Base-by-base conservation (phyloP, 1,140 invertebrate genomes). In the Aporrectodea caliginosa region DNA sequence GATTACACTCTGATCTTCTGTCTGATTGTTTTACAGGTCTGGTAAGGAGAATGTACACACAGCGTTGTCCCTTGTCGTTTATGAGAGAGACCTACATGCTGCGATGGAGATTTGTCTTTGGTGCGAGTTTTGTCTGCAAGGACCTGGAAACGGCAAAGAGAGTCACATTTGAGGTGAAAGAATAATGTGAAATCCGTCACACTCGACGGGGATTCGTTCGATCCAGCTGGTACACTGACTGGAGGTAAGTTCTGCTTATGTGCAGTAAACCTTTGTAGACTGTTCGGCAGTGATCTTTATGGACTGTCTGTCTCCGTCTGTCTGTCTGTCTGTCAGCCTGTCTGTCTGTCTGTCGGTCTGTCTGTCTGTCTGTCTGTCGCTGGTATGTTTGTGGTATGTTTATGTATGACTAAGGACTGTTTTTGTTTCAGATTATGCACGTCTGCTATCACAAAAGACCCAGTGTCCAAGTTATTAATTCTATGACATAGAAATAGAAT, bases 21-120 rank as follows among this genome's bases (percentile, higher is more conserved):
- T 16, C 1, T 6, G 68, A 76, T 73, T 35, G 35, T 78, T 77
- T 73, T 71, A 1, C 68, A 89, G 86, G 86, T 88, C n/a, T 80
- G 88, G 87, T 22, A 85, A 90, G 35, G 92, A 94, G 68, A 95
- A 96, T 85, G 95, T 97, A 0, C 90, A 92, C 81, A 90, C 92
- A 16, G 96, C 97, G 0, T 84, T 98, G 31, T 92, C 93, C 32
- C 88, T 98, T 31, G 92, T 99, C 69, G 90, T 91, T 35, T 99
- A 92, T 88, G 92, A 94, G 70, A 84, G 88, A 30, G 88, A 91
- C 75, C 89, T 93, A 32, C 89, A 91, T 71, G 86, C 92, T 0
- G 95, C 95, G 0, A 96, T 99, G 93, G 89, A 92, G 82, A n/a
- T 96, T 91, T 91, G 92, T 96, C 80, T 98, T 98, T 89, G 97